Percentiles rank a stretch among this genome's conserved stretches.
Conservation (phyloP, 2,113 vertebrate species). For the Lophotis ruficrista region DNA sequence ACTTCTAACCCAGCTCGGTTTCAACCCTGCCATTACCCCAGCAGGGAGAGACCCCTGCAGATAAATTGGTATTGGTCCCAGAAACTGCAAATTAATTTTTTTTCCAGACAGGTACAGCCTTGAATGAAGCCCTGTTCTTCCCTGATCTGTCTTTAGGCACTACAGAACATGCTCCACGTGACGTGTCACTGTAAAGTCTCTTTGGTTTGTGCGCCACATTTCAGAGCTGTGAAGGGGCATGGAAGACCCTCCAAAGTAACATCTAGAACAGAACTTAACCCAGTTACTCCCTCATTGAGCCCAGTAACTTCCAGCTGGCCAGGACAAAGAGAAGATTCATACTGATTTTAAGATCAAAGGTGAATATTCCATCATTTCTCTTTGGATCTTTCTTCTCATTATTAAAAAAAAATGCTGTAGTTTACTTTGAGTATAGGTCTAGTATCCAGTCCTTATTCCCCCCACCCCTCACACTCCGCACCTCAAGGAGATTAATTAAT, state of each 20-base stretch:
- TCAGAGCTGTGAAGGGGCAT: background rate
- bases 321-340: background rate
- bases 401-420: background rate
- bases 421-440: background rate
- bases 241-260: background rate
- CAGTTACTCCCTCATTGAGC: background rate
- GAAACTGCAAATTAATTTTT: background rate
- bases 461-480: too few relatives aligned
- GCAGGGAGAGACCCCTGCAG: background rate
- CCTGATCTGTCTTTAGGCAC: background rate
- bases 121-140: background rate
- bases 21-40: background rate
- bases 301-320: background rate
- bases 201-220: background rate
- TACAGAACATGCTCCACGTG: background rate
- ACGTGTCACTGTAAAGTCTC: fast-evolving
- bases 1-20: background rate
- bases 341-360: background rate
- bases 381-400: background rate
- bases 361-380: background rate
- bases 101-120: background rate
- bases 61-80: background rate
- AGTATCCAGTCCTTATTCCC: background rate
- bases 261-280: background rate
- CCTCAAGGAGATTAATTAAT: background rate